phyloP scores from a whole-genome alignment of 2,888 invertebrate species.

The Frankliniella intonsa region DNA sequence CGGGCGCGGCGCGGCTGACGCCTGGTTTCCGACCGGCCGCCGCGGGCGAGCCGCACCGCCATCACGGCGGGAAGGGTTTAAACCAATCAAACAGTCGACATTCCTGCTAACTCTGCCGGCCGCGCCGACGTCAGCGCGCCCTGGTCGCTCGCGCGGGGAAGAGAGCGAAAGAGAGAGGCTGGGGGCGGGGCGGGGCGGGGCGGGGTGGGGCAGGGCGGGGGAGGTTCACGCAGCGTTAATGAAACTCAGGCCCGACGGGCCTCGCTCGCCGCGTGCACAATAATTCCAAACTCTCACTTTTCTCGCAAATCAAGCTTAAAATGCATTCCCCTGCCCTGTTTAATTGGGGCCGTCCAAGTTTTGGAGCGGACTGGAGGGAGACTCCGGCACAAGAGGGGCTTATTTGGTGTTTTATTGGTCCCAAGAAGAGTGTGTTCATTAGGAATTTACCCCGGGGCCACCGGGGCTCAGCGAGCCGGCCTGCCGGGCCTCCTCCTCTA shows the following conservation, averaged over 20 bases:
- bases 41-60: background rate
- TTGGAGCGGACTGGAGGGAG: background rate
- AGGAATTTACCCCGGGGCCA: background rate
- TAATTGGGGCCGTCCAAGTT: background rate
- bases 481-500: background rate
- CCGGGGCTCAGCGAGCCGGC: background rate
- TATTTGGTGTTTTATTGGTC: background rate
- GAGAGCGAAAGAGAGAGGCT: too few relatives aligned
- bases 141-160: background rate
- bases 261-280: background rate
- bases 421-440: background rate
- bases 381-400: background rate
- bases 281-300: background rate
- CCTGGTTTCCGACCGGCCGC: background rate
- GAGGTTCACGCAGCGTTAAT: background rate
- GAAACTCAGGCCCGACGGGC: background rate
- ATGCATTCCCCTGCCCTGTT: background rate
- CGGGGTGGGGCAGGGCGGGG: background rate
- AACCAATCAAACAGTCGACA: conserved; percentile 7
- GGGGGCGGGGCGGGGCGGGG: background rate
- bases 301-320: background rate
- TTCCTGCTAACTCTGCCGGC: conserved; percentile 7
- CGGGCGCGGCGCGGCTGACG: background rate
- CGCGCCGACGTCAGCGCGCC: background rate
- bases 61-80: background rate